A percentile compares a stretch with the other conserved stretches of the same genome.
phyloP scores from a whole-genome alignment of 2,888 invertebrate species.

The Clivina fossor region DNA sequence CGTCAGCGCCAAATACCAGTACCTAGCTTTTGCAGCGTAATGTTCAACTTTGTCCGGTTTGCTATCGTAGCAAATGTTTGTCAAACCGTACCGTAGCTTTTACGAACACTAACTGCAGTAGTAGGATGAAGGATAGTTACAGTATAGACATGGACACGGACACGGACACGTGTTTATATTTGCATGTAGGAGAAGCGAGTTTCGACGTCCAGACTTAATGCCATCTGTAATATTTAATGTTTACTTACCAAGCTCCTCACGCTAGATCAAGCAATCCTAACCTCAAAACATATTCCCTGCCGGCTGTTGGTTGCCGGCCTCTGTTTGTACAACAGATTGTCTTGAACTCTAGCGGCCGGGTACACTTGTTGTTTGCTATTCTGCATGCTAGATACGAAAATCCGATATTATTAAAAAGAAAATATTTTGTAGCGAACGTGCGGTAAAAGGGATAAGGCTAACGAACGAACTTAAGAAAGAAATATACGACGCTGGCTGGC shows the following conservation, averaged over 20 bases:
- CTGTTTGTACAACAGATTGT: constrained; percentile 26
- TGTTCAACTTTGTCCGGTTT: no score
- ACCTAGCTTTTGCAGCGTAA: no score
- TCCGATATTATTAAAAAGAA: constrained; percentile 23
- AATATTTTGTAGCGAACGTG: constrained; percentile 26
- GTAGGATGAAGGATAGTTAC: no score
- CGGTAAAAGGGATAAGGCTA: constrained; percentile 9
- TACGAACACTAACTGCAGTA: no score
- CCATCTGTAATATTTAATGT: constrained; percentile 26
- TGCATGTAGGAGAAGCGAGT: constrained; percentile 4
- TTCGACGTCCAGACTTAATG: constrained; percentile 18
- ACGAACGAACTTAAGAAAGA: constrained; percentile 24
- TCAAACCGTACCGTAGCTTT: no score
- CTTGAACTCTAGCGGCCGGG: constrained; percentile 14
- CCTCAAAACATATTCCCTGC: constrained; percentile 26
- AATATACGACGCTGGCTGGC: constrained; percentile 18
- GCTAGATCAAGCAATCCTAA: constrained; percentile 23
- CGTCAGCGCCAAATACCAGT: no score
- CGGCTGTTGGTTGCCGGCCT: constrained; percentile 13
- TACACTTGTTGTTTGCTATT: constrained; percentile 29
- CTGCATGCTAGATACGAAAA: constrained; percentile 24
- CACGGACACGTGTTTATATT: constrained; percentile 7
- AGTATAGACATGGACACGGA: no score
- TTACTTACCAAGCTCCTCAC: constrained; percentile 18
- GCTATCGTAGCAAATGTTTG: no score